Percentiles rank a stretch among this genome's conserved stretches.
These are phyloP conservation scores for Sternarchorhynchus goeldii DNA, from an alignment of 2,797 vertebrate genomes.

Conservation along the genomic window DNA sequence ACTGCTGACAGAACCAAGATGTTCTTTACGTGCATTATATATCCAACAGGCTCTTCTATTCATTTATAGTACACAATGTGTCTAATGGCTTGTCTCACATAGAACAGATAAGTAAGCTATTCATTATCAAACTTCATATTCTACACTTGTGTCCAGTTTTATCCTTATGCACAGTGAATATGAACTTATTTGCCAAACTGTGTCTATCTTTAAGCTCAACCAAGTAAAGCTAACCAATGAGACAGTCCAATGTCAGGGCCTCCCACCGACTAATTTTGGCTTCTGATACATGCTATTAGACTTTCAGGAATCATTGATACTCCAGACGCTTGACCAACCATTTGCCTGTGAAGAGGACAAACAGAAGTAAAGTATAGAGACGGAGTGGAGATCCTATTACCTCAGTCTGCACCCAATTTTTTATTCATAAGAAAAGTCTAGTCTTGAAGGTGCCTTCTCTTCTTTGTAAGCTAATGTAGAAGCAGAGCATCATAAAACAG, in stretches of 20 bases:
- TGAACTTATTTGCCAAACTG: neutral
- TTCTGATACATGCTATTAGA: conserved; percentile 23
- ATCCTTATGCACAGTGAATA: neutral
- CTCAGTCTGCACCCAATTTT: conserved; percentile 4
- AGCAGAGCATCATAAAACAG: conserved; percentile 20
- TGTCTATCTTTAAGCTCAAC: neutral
- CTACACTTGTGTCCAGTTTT: neutral
- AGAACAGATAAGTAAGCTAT: neutral
- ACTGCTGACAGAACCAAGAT: neutral
- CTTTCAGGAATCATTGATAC: conserved; percentile 27
- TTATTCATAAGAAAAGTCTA: conserved; percentile 35
- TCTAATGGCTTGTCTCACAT: too few species aligned
- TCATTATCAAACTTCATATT: neutral
- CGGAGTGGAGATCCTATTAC: conserved; percentile 23
- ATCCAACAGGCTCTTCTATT: neutral
- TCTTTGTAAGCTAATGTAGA: conserved; percentile 17
- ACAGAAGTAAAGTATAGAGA: neutral
- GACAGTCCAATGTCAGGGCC: neutral
- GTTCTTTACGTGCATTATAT: neutral
- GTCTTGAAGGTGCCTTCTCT: neutral
- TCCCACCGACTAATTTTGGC: conserved; percentile 16
- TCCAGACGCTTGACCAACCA: conserved; percentile 23
- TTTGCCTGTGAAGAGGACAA: conserved; percentile 7
- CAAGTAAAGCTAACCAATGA: neutral
- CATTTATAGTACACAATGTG: neutral